A percentile compares a stretch with the other conserved stretches of the same genome.
These are phyloP conservation scores for Drosophila bifasciata DNA, from an alignment of 1,140 invertebrate genomes.

Conservation along the genomic window DNA sequence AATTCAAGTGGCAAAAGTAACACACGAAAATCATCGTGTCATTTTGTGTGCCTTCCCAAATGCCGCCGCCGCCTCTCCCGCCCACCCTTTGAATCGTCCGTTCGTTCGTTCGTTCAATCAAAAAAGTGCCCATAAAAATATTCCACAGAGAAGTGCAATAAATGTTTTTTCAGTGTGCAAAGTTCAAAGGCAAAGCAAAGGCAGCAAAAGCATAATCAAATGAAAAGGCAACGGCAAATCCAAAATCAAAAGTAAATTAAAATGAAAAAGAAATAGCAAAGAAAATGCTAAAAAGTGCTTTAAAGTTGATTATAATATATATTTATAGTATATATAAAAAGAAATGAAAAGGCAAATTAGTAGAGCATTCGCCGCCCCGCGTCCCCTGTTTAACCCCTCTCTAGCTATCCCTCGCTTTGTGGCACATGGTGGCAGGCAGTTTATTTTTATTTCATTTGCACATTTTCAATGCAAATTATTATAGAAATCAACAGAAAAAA, in stretches of 20 bases:
- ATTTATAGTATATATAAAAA: slow-evolving; percentile 18
- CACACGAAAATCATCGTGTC: slow-evolving; percentile 17
- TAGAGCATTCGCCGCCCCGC: slow-evolving; percentile 18
- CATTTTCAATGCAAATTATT: slow-evolving; percentile 68
- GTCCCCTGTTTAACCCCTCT: not conserved
- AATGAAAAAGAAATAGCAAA: slow-evolving; percentile 42
- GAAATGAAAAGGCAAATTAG: slow-evolving; percentile 25
- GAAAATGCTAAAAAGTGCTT: slow-evolving; percentile 47
- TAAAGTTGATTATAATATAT: slow-evolving; percentile 24
- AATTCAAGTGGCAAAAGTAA: slow-evolving; percentile 19
- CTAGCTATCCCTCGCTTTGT: slow-evolving; percentile 20
- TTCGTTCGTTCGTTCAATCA: slow-evolving; percentile 34
- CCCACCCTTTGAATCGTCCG: slow-evolving; percentile 24
- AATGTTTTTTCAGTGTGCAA: slow-evolving; percentile 53
- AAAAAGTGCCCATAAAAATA: slow-evolving; percentile 38
- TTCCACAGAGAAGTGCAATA: slow-evolving; percentile 51
- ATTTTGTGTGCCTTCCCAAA: slow-evolving; percentile 19
- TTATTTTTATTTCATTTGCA: slow-evolving; percentile 32
- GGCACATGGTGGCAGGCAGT: slow-evolving; percentile 13
- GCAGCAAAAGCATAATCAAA: slow-evolving; percentile 37
- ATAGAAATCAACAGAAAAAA: slow-evolving; percentile 67
- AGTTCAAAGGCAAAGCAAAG: slow-evolving; percentile 45
- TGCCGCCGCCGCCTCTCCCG: too few species aligned
- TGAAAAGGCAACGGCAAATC: not conserved
- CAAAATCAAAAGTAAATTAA: slow-evolving; percentile 40